Percentiles rank a stretch among this genome's conserved stretches.
These are phyloP conservation scores for Tadarida brasiliensis DNA, from an alignment of 2,797 vertebrate genomes.

Conservation along the genomic window DNA sequence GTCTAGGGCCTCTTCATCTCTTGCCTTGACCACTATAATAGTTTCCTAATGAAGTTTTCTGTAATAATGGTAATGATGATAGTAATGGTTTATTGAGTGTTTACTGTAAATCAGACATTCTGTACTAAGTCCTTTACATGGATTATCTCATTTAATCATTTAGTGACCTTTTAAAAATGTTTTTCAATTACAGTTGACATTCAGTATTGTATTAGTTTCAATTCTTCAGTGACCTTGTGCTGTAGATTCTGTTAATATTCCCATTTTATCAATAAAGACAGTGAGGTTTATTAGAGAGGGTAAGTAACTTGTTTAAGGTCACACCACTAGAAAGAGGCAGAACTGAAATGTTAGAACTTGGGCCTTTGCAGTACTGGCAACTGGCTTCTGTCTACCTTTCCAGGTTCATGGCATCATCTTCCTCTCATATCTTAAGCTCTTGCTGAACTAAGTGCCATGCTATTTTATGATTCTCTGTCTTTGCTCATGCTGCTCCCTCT, in stretches of 20 bases:
- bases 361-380: neutral
- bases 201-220: neutral
- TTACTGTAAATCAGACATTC: neutral
- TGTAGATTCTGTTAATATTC: constrained; percentile 14
- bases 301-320: constrained; percentile 30
- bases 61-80: neutral
- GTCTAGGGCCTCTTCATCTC: neutral
- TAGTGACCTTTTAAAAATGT: neutral
- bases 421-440: neutral
- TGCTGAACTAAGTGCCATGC: neutral
- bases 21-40: neutral
- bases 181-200: neutral
- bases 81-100: neutral
- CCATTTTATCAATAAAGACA: constrained; percentile 42
- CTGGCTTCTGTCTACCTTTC: neutral
- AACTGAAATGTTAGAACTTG: constrained; percentile 31
- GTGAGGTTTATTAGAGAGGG: constrained; percentile 45
- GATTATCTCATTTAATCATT: constrained; percentile 52
- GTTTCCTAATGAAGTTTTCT: constrained; percentile 38
- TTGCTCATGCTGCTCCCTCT: neutral
- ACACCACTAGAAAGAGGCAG: constrained; percentile 35
- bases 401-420: neutral
- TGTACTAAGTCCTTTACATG: constrained; percentile 12
- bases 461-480: neutral
- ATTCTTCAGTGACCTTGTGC: neutral